Conservation (phyloP, 37 sponge, comb jelly and placozoan genomes). For the Amphimedon queenslandica region DNA sequence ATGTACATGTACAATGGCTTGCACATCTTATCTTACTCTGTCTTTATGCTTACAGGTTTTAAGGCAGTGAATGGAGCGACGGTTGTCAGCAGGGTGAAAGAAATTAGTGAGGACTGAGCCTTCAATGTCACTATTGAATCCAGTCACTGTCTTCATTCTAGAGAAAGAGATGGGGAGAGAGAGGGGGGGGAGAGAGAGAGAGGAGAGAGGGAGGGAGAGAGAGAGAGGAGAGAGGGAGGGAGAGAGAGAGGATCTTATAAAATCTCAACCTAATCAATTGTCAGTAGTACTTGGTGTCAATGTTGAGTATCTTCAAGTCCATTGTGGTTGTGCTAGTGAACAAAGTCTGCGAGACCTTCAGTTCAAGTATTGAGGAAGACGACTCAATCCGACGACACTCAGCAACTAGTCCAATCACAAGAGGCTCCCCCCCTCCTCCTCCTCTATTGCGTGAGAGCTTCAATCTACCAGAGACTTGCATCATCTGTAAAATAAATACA, state of each 20-base stretch:
- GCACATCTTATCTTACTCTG: neutral
- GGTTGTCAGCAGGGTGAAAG: conserved; percentile 62
- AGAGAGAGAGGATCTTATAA: no score
- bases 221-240: no score
- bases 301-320: conserved; percentile 37
- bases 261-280: no score
- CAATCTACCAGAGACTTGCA: conserved; percentile 45
- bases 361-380: conserved; percentile 41
- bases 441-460: conserved; percentile 10
- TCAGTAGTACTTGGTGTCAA: conserved; percentile 50
- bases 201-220: no score
- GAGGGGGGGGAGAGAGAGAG: no score
- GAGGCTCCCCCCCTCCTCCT: neutral
- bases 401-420: conserved; percentile 50
- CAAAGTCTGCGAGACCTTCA: conserved; percentile 32
- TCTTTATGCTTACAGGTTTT: conserved; percentile 22
- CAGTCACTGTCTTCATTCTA: conserved; percentile 41
- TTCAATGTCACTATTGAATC: conserved; percentile 45
- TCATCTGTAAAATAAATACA: conserved; percentile 34
- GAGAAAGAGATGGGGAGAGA: neutral
- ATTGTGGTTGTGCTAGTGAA: conserved; percentile 55
- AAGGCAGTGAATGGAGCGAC: conserved; percentile 16
- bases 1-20: conserved; percentile 7
- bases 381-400: conserved; percentile 62
- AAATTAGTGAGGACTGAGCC: conserved; percentile 42